Percentiles rank a stretch among this genome's conserved stretches.
phyloP scores from a whole-genome alignment of 2,113 vertebrate species.

The Pelobates fuscus region DNA sequence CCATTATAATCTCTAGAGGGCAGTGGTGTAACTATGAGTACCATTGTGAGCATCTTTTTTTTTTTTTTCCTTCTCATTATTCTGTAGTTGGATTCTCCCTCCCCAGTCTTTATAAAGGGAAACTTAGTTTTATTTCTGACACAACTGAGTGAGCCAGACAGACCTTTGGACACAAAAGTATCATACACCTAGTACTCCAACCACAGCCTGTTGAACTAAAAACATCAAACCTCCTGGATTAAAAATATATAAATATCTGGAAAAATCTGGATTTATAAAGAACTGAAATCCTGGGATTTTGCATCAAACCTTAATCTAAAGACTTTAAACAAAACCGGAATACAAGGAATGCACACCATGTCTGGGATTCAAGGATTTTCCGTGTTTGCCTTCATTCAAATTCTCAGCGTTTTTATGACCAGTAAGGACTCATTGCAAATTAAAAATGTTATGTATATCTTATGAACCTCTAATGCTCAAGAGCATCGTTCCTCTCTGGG shows the following conservation, averaged over 20 bases:
- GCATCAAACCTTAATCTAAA: no score
- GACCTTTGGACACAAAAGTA: neutral
- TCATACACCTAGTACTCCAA: neutral
- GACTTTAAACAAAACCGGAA: neutral
- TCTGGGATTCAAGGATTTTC: neutral
- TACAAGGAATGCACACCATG: neutral
- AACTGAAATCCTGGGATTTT: neutral
- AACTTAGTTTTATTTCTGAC: no score
- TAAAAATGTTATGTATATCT: no score
- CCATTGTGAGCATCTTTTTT: neutral
- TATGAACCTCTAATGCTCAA: no score
- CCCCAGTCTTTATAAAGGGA: neutral
- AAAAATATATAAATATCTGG: neutral
- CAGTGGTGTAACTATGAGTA: neutral
- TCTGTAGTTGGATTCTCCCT: slow-evolving; percentile 2
- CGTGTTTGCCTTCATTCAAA: neutral
- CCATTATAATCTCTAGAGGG: neutral
- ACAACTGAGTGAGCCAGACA: neutral
- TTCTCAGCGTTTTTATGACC: neutral
- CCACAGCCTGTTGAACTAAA: neutral
- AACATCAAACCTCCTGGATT: neutral
- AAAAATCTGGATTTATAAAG: no score
- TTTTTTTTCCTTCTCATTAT: neutral
- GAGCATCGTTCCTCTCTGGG: no score
- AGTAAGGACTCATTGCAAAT: neutral